These are phyloP conservation scores for Petrophora chlorosata DNA, from an alignment of 2,888 invertebrate species.

Conservation along the genomic window DNA sequence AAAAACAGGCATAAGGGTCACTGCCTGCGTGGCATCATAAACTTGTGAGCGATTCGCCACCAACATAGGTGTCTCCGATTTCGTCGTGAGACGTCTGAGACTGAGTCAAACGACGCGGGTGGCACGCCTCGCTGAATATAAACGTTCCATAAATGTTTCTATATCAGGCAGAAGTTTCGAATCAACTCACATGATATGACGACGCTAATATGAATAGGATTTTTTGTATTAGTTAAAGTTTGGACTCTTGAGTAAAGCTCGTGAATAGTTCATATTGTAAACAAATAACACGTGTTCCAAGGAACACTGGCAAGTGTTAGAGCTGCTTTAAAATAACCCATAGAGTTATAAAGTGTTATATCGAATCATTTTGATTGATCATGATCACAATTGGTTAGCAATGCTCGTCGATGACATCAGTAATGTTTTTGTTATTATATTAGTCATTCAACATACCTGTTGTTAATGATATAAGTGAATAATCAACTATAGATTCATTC, in stretches of 20 bases:
- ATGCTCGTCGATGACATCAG: constrained; percentile 47
- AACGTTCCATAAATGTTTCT: constrained; percentile 63
- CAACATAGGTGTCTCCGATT: constrained; percentile 63
- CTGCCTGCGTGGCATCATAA: constrained; percentile 42
- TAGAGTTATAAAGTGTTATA: not conserved
- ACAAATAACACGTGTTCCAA: constrained; percentile 1
- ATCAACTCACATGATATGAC: constrained; percentile 37
- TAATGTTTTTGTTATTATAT: constrained; percentile 55
- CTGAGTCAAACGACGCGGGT: constrained; percentile 68
- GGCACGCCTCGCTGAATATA: constrained; percentile 70
- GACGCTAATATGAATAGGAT: constrained; percentile 38
- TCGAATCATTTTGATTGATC: constrained; percentile 20
- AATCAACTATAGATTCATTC: constrained; percentile 47
- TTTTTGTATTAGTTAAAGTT: constrained; percentile 24
- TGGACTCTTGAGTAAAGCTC: constrained; percentile 8
- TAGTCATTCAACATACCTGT: constrained; percentile 49
- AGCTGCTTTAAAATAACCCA: constrained; percentile 20
- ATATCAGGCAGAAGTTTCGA: constrained; percentile 54
- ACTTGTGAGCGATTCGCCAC: constrained; percentile 46
- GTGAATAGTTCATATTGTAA: not conserved
- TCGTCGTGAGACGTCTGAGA: constrained; percentile 50
- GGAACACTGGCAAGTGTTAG: not conserved
- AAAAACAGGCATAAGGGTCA: constrained; percentile 36
- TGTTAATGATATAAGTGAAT: constrained; percentile 48
- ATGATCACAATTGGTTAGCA: constrained; percentile 21